Conservation (phyloP, 2,113 vertebrate species). For the Pao palembangensis region DNA sequence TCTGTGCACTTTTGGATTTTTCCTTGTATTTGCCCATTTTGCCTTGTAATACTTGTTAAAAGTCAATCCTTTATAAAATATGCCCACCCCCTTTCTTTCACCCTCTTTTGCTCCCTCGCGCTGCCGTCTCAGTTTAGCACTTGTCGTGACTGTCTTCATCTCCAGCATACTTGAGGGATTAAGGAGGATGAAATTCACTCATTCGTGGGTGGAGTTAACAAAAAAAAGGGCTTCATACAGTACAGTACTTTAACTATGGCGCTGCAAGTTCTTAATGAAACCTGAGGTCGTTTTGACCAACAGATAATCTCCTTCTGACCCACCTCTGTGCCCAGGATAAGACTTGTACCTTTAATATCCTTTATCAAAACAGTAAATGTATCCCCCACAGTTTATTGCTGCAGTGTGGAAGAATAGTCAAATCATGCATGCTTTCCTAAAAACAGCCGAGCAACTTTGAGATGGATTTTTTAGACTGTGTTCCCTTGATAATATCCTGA, state of each 20-base stretch:
- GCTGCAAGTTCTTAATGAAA: slow-evolving; percentile 64
- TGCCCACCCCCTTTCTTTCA: slow-evolving; percentile 1
- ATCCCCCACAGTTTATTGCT: neutral
- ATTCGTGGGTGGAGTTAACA: slow-evolving; percentile 52
- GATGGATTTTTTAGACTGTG: slow-evolving; percentile 8
- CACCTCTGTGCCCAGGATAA: slow-evolving; percentile 10
- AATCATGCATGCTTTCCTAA: neutral
- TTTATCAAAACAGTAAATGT: neutral
- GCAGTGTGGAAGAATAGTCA: neutral
- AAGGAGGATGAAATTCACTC: slow-evolving; percentile 74
- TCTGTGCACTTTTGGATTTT: slow-evolving; percentile 24
- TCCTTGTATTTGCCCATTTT: neutral
- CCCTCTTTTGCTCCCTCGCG: slow-evolving; percentile 17
- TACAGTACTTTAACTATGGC: slow-evolving; percentile 59
- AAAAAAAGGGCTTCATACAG: slow-evolving; percentile 49
- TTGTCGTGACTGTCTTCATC: slow-evolving; percentile 73
- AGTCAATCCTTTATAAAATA: neutral
- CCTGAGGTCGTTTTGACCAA: slow-evolving; percentile 45
- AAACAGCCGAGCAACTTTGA: neutral
- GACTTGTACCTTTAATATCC: slow-evolving; percentile 6
- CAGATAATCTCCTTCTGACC: slow-evolving; percentile 37
- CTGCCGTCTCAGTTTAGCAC: slow-evolving; percentile 39
- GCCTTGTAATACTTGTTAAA: neutral
- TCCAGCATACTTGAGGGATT: slow-evolving; percentile 76
- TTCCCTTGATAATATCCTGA: slow-evolving; percentile 44